Evolutionary conservation across 2,113 vertebrate genomes (phyloP), one percentile per base, ranked within the genome.

Genomic region (Marmota monax): DNA sequence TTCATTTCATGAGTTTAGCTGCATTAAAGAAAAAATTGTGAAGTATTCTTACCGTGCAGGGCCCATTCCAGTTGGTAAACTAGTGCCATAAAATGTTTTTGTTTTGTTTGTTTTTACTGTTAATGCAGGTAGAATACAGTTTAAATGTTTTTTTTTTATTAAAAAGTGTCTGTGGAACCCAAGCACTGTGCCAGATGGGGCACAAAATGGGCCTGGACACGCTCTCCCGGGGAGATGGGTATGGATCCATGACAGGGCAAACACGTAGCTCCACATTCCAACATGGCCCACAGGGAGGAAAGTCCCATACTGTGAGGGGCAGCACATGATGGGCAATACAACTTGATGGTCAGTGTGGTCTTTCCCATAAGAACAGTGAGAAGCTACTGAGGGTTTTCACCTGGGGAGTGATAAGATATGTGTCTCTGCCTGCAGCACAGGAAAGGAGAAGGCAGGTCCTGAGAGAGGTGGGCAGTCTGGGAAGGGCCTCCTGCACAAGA

Each of bases 281-380:
- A 4, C 2, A 1, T 4, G 53, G 34, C 10, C 87, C 1, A 1
- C 8, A 2, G 20, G 22, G 80, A 65, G 42, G 13, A 17, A 39
- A 23, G 67, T 32, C 42, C 67, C 6, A 17, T 10, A 0, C 53
- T 2, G 0, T 5, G 16, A 13, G 23, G 45, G 45, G 1, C 0
- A 8, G 10, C 1, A 4, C 5, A 5, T 63, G 7, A 20, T 18
- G 42, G 34, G 39, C 27, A 53, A 6, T 63, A 51, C 29, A 51
- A 23, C 34, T 18, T 69, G 17, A 13, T 7, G 22, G 4, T 37
- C 37, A 70, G 29, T 88, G 34, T 88, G 13, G 25, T 79, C 70
- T 84, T 74, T 78, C 51, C 77, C 63, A 48, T 69, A 89, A 69
- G 42, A 88, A 92, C 32, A 61, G 32, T 29, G 84, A 95, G 63